These are phyloP conservation scores for Rana temporaria DNA, from an alignment of 2,113 vertebrate genomes.

Conservation along the genomic window DNA sequence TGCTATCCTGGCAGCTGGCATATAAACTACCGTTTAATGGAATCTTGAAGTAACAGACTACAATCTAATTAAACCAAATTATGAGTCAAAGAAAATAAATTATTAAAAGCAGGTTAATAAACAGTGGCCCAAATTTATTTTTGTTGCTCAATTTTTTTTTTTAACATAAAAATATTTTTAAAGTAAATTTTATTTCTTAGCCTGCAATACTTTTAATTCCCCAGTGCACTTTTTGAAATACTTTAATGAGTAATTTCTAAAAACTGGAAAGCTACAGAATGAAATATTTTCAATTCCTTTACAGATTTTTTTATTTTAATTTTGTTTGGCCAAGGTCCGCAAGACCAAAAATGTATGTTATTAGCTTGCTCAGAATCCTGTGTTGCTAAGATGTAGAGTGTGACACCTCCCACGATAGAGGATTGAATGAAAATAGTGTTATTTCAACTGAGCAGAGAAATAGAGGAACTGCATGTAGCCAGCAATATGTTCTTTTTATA, in stretches of 20 bases:
- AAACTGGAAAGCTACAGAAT: not conserved
- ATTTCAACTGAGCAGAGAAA: conserved; percentile 54
- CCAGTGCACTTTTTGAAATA: not conserved
- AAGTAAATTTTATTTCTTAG: not conserved
- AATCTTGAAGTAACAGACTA: conserved; percentile 83
- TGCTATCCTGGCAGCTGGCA: conserved; percentile 81
- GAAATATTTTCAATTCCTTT: conserved; percentile 34
- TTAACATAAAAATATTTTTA: not conserved
- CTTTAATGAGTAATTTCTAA: conserved; percentile 12
- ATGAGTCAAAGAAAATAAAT: conserved; percentile 79
- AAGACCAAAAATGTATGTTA: conserved; percentile 29
- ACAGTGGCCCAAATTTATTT: conserved; percentile 73
- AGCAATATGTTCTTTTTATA: conserved; percentile 54
- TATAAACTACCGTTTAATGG: conserved; percentile 81
- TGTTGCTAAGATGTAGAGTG: conserved; percentile 41
- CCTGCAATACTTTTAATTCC: not conserved
- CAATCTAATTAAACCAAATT: conserved; percentile 87
- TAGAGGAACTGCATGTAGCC: conserved; percentile 37
- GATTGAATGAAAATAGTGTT: conserved; percentile 45
- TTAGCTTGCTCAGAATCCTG: conserved; percentile 46
- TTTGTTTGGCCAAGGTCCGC: conserved; percentile 15
- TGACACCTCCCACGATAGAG: conserved; percentile 38
- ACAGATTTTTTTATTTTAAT: conserved; percentile 26
- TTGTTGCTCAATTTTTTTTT: not conserved
- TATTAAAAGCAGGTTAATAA: conserved; percentile 84